Base-by-base conservation (phyloP, 2,113 vertebrate genomes). In the Origma solitaria region DNA sequence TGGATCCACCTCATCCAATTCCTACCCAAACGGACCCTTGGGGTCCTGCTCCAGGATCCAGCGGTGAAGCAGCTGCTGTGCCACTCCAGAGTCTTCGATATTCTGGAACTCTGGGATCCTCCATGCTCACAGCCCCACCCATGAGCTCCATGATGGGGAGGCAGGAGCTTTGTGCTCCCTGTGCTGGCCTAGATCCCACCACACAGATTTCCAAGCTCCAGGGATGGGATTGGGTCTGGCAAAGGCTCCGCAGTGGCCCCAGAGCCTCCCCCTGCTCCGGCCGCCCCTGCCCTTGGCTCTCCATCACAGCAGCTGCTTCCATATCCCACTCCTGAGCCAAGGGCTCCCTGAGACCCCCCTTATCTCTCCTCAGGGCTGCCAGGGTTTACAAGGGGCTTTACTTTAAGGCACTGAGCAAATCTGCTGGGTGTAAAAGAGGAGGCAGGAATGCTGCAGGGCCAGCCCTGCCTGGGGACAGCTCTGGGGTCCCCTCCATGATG, bases 331-430 rank as follows among this genome's bases (percentile, higher is more conserved):
- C 30, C 44, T 0, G 0, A 88, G 70, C 71, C 47, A 33, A 88
- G 50, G 71, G 51, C 66, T 86, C 84, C 61, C 53, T 11, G 27
- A 65, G 73, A 73, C n/a, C 22, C 53, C 8, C 12, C 58, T 86
- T 90, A 75, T 88, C 75, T 79, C 76, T 38, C 51, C 40, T 56
- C 86, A 31, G 82, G 57, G 17, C 56, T 71, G 79, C 66, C 33
- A 54, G 83, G 15, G 49, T 94, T 94, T 77, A 88, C 2, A 16
- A 83, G 83, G 49, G 83, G 71, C 76, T 94, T 94, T 91, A 19
- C 53, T 80, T 64, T 88, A 68, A 54, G 88, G 60, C 3, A 1
- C 21, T 33, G 84, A 88, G 58, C 81, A 86, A 72, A 94, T 92
- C 68, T 44, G 38, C 11, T 2, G 18, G 47, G 42, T 33, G 17